Evolutionary conservation across 2,888 invertebrate genomes (phyloP).

Genomic region (Mesorhabditis sp.): DNA sequence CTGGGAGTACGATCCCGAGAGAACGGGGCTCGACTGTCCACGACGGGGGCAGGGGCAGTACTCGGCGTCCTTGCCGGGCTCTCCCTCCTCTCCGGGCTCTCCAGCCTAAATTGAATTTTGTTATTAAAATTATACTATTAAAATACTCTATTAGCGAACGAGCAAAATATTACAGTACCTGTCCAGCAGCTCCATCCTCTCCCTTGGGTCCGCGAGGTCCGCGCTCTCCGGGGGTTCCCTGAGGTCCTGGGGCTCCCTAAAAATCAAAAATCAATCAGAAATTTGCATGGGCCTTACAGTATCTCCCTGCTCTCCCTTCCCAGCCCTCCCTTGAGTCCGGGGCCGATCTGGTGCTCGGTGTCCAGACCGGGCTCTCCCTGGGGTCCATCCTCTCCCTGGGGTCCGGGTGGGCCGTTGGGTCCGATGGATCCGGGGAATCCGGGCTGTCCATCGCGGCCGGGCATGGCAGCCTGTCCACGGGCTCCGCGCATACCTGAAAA

Average conservation of each 20-base stretch:
- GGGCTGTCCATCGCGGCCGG: conserved; percentile 48
- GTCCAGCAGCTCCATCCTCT: conserved; percentile 39
- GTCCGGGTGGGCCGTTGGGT: conserved; percentile 43
- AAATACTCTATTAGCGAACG: background rate
- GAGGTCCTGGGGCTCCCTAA: conserved; percentile 30
- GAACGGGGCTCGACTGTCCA: conserved; percentile 19
- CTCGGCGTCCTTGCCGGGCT: conserved; percentile 45
- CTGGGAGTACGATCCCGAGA: conserved; percentile 9
- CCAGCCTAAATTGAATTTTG: conserved; percentile 18
- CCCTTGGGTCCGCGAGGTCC: conserved; percentile 45
- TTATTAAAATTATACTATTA: background rate
- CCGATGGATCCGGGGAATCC: conserved; percentile 47
- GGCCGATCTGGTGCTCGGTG: conserved; percentile 46
- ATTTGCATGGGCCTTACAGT: conserved; percentile 8
- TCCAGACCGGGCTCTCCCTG: conserved; percentile 47
- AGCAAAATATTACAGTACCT: conserved; percentile 16
- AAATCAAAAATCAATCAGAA: conserved; percentile 7
- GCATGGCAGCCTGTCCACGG: conserved; percentile 49
- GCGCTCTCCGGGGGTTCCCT: conserved; percentile 45
- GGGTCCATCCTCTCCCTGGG: conserved; percentile 41
- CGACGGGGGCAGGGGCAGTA: conserved; percentile 44
- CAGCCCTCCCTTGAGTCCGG: conserved; percentile 45
- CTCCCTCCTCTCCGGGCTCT: conserved; percentile 42
- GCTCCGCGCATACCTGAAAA: conserved; percentile 51
- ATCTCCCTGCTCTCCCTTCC: conserved; percentile 41